These are phyloP conservation scores for Amphiura filiformis DNA, from an alignment of 35 echinoderm and acorn worm species.

Conservation along the genomic window DNA sequence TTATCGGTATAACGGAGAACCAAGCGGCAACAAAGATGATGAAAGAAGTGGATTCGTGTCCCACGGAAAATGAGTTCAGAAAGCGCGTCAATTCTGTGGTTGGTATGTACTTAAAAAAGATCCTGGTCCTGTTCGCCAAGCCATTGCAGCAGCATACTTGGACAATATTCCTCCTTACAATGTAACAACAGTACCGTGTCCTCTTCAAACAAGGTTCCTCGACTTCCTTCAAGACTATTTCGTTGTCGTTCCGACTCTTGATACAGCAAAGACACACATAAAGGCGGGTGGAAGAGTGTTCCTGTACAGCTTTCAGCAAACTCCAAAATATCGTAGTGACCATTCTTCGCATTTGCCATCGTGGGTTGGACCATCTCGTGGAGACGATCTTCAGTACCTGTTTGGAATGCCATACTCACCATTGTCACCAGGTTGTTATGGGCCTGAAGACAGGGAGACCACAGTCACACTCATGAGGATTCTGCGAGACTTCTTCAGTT, in stretches of 20 bases:
- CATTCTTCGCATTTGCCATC: not conserved
- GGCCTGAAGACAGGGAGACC: slow-evolving; percentile 13
- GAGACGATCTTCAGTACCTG: slow-evolving; percentile 40
- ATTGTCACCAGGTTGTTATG: not conserved
- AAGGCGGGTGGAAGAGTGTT: not conserved
- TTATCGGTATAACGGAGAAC: not conserved
- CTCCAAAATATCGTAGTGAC: not conserved
- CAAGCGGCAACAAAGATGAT: not conserved
- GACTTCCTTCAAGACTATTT: slow-evolving; percentile 11
- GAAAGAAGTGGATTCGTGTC: not conserved
- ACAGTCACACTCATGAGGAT: not conserved
- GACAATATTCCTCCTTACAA: not conserved
- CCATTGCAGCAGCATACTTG: not conserved
- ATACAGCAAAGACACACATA: not conserved
- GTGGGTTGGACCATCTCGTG: not conserved
- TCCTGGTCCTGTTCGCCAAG: not conserved
- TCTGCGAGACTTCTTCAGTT: not conserved
- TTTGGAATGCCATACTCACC: slow-evolving; percentile 28
- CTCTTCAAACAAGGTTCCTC: not conserved
- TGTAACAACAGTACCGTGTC: not conserved
- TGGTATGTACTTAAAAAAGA: not conserved
- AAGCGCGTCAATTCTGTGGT: not conserved
- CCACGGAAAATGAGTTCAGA: not conserved
- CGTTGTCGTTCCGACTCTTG: not conserved
- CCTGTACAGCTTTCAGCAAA: slow-evolving; percentile 22